phyloP scores from a whole-genome alignment of 2,797 vertebrate genomes.

The Halcyon smyrnensis region DNA sequence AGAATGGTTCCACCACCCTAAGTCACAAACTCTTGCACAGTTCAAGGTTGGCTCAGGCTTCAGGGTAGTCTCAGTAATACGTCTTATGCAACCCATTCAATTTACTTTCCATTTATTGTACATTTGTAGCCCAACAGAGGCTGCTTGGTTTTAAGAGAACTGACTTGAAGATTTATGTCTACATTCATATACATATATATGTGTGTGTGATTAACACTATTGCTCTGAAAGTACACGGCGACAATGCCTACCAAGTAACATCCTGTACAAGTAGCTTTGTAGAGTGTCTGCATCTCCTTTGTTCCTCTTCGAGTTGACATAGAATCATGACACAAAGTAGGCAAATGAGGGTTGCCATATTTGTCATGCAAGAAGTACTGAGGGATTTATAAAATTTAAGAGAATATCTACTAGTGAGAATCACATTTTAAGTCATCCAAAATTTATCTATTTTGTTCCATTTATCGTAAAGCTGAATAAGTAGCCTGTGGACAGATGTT shows the following conservation, averaged over 20 bases:
- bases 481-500: slow-evolving; percentile 39
- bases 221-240: background rate
- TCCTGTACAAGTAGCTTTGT: background rate
- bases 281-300: background rate
- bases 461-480: background rate
- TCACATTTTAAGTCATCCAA: background rate
- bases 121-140: background rate
- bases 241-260: background rate
- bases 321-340: background rate
- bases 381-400: slow-evolving; percentile 14
- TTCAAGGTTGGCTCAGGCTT: background rate
- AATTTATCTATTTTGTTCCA: background rate
- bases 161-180: background rate
- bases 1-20: background rate
- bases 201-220: background rate
- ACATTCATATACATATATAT: background rate
- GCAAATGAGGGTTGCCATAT: background rate
- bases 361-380: background rate
- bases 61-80: background rate
- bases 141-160: background rate
- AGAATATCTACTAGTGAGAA: background rate
- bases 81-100: background rate
- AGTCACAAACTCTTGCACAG: background rate
- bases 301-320: background rate
- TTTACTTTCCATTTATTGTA: background rate